A percentile compares a stretch with the other conserved stretches of the same genome.
These are phyloP conservation scores for Caenorhabditis sp. DNA, from an alignment of 2,888 invertebrate genomes.

Conservation along the genomic window DNA sequence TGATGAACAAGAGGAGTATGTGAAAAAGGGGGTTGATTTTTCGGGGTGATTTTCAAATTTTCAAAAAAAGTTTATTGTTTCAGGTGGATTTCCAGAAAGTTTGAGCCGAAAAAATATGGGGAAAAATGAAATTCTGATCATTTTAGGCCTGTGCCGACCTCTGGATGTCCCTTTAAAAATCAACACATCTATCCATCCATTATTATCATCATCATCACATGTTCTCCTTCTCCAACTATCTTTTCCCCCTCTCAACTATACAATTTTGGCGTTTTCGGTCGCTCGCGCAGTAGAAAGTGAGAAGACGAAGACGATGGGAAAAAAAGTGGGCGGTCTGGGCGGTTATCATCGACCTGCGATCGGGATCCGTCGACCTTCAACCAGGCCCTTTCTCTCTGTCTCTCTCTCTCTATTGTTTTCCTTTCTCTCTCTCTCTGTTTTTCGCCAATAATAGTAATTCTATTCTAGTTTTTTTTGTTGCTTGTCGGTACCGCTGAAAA, in stretches of 20 bases:
- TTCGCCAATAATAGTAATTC: neutral
- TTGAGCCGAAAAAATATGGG: too few species aligned
- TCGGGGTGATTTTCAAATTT: too few species aligned
- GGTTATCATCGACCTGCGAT: neutral
- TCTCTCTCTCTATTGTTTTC: slow-evolving; percentile 11
- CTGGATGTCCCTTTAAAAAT: too few species aligned
- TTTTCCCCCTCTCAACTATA: neutral
- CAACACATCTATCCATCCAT: too few species aligned
- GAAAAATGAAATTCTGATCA: too few species aligned
- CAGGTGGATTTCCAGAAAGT: too few species aligned
- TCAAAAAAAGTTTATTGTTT: too few species aligned
- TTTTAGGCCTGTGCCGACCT: too few species aligned
- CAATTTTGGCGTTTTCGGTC: neutral
- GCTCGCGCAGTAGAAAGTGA: slow-evolving; percentile 15
- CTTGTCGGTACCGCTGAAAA: too few species aligned
- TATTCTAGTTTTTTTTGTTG: neutral
- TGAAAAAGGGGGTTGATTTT: too few species aligned
- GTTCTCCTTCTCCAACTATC: neutral
- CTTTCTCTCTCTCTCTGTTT: slow-evolving; percentile 2
- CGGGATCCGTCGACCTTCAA: slow-evolving; percentile 7
- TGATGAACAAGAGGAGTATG: too few species aligned
- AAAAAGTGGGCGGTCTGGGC: neutral
- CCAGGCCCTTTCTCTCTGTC: slow-evolving; percentile 13
- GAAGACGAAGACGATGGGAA: slow-evolving; percentile 12
- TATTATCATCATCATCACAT: neutral